A percentile compares a stretch with the other conserved stretches of the same genome.
phyloP scores from a whole-genome alignment of 2,113 vertebrate genomes.

The Hiodon alosoides region DNA sequence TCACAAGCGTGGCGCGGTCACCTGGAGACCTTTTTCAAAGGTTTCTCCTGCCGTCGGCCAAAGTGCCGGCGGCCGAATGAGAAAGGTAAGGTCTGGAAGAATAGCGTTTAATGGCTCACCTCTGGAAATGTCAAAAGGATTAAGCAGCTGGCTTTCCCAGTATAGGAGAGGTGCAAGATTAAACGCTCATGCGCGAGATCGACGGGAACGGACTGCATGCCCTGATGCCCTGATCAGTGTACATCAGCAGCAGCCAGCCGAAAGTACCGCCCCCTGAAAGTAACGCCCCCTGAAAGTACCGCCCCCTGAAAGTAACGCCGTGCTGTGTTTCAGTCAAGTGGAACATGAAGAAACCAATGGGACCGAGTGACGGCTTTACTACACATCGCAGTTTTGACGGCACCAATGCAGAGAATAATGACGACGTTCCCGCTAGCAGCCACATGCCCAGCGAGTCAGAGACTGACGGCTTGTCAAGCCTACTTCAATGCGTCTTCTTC shows the following conservation, averaged over 20 bases:
- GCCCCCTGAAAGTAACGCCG: constrained; percentile 5
- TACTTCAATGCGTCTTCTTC: background rate
- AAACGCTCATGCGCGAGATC: background rate
- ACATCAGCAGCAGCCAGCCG: constrained; percentile 14
- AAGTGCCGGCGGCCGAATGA: no score
- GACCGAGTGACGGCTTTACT: background rate
- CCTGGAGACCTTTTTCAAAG: background rate
- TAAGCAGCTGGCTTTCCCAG: constrained; percentile 25
- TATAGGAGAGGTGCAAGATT: constrained; percentile 14
- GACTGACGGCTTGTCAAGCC: background rate
- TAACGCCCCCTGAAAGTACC: constrained; percentile 7
- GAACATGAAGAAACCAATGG: constrained; percentile 7
- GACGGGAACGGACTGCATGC: constrained; percentile 11
- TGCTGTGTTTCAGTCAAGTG: constrained; percentile 2
- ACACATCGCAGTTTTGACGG: background rate
- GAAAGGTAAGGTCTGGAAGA: no score
- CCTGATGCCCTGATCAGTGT: background rate
- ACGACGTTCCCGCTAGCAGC: background rate
- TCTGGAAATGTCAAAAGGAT: constrained; percentile 25
- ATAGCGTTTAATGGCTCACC: background rate
- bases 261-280: constrained; percentile 6
- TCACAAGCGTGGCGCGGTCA: background rate
- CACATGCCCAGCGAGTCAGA: background rate
- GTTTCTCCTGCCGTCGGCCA: no score
- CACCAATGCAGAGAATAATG: background rate